Percentiles rank a stretch among this genome's conserved stretches.
Conservation (phyloP, 2,888 invertebrate species). For the Fragum whitleyi region DNA sequence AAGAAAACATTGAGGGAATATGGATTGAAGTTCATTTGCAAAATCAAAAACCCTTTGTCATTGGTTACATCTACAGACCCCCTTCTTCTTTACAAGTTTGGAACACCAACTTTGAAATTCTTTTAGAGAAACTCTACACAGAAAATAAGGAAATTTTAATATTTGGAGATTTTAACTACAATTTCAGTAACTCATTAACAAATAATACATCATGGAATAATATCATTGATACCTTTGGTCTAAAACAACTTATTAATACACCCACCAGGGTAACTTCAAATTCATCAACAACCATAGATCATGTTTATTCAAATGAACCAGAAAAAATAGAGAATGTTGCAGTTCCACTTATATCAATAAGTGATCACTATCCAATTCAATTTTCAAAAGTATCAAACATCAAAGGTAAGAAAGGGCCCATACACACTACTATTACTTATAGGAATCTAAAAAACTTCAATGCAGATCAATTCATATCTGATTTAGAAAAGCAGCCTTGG, state of each 20-base stretch:
- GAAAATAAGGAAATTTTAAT: not conserved
- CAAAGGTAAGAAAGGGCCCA: not conserved
- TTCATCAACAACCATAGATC: constrained; percentile 13
- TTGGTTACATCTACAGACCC: constrained; percentile 9
- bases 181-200: not conserved
- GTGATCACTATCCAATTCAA: constrained; percentile 18
- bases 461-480: not conserved
- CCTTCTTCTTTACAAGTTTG: constrained; percentile 3
- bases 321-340: not conserved
- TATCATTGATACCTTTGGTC: not conserved
- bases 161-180: not conserved
- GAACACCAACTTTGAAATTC: not conserved
- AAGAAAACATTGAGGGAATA: not conserved
- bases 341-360: not conserved
- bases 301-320: constrained; percentile 10
- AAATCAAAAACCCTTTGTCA: constrained; percentile 17
- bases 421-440: not conserved
- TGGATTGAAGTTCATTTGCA: constrained; percentile 16
- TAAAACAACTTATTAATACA: not conserved
- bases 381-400: not conserved
- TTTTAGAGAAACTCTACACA: not conserved
- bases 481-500: constrained; percentile 18
- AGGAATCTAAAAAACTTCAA: not conserved
- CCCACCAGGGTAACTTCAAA: constrained; percentile 7
- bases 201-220: not conserved